Evolutionary conservation across 2,113 vertebrate genomes (phyloP).

Genomic region (Tiliqua scincoides): DNA sequence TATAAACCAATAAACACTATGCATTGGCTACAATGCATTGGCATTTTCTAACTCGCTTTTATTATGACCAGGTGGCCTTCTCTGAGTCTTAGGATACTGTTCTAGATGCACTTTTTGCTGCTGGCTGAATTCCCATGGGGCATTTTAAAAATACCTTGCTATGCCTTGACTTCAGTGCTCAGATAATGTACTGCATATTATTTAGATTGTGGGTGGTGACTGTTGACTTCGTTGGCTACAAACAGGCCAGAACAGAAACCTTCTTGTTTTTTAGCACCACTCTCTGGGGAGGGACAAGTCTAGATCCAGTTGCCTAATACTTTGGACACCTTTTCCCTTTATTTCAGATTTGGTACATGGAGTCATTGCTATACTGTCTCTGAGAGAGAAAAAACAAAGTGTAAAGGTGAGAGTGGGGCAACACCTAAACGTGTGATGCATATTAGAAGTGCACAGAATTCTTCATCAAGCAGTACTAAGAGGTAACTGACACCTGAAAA

Average conservation of each 20-base stretch:
- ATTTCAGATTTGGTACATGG: neutral
- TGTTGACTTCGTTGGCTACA: neutral
- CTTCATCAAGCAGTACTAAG: neutral
- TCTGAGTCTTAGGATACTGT: neutral
- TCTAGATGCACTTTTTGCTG: neutral
- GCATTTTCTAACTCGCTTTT: fast-evolving
- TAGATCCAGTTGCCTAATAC: neutral
- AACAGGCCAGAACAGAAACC: slow-evolving; percentile 4
- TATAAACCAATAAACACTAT: neutral
- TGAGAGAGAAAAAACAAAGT: neutral
- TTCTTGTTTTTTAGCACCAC: neutral
- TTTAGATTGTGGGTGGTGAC: neutral
- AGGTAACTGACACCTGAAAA: neutral
- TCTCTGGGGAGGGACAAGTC: neutral
- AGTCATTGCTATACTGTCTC: neutral
- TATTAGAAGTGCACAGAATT: neutral
- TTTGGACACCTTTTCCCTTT: neutral
- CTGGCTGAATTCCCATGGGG: neutral
- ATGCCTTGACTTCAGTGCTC: neutral
- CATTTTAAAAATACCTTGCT: neutral
- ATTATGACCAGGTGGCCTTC: neutral
- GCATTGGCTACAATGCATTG: neutral
- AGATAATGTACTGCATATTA: neutral
- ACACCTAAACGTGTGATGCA: neutral
- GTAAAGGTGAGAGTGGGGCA: neutral